Base-by-base conservation (phyloP, 2,113 vertebrate species). In the Halichoerus grypus region DNA sequence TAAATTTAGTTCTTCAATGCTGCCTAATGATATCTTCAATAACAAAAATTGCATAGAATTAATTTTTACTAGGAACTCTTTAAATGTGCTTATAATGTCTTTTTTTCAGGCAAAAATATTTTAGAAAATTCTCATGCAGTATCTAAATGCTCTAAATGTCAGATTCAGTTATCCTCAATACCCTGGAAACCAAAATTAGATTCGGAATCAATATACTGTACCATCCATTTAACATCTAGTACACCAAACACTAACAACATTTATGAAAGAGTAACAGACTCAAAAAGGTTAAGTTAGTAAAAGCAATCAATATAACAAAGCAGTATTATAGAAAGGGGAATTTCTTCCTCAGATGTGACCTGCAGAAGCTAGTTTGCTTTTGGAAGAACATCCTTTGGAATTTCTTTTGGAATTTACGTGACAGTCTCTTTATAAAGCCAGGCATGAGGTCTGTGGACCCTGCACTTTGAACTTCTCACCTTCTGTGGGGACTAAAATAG, bases 1-100 rank as follows among this genome's bases (percentile, higher is more conserved):
- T 99, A 99, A 98, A 99, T 99, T 99, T 99, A 98, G 98, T 98
- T 98, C 98, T 98, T 98, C 98, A 97, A 98, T 98, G 97, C 98
- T 98, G 98, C 97, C 96, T 99, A 99, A 98, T 99, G 98, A 98
- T 98, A 98, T 98, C 98, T 98, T 97, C 96, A 98, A 98, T 98
- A 98, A 95, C 94, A 97, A 99, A 97, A 97, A 98, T 96, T 97
- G 89, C 94, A 89, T 71, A 82, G 95, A 98, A 74, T 97, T 99
- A 98, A 98, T 98, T 99, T 99, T 98, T 98, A 97, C 93, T 96
- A 94, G 79, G 81, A 96, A 86, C 49, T 98, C 36, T 85, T 98
- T 98, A 97, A 98, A 98, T 98, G 69, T 97, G 81, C 94, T 95
- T 96, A 77, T 96, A 96, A 94, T 95, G 92, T 97, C 82, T 90